Evolutionary conservation across 2,888 invertebrate species (phyloP).

Genomic region (Cataglyphis rosenhaueri): DNA sequence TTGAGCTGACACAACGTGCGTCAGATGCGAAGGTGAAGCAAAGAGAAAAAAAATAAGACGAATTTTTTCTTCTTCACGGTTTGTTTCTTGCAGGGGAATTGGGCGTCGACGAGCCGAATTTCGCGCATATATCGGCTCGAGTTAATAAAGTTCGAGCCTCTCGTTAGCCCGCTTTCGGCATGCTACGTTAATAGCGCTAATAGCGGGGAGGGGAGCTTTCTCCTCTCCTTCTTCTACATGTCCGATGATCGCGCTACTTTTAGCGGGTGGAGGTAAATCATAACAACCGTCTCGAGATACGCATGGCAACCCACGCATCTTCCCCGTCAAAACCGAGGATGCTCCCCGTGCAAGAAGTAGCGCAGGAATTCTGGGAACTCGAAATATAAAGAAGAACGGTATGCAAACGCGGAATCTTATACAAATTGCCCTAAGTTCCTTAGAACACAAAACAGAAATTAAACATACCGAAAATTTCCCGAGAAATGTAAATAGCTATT

Average conservation of each 20-base stretch:
- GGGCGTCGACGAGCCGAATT: conserved; percentile 54
- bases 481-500: background rate
- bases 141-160: conserved; percentile 58
- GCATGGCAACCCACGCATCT: conserved; percentile 4
- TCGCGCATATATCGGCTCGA: conserved; percentile 58
- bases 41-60: conserved; percentile 38
- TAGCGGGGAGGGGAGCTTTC: background rate
- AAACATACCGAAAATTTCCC: background rate
- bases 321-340: background rate
- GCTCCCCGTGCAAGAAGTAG: conserved; percentile 3
- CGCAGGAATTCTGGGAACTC: conserved; percentile 10
- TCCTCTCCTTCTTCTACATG: conserved; percentile 11
- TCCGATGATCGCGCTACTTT: conserved; percentile 28
- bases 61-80: conserved; percentile 2
- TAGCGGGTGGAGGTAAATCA: conserved; percentile 39
- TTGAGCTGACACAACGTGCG: conserved; percentile 62
- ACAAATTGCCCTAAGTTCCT: background rate
- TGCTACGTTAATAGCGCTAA: conserved; percentile 9
- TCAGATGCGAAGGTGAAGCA: conserved; percentile 61
- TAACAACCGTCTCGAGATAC: conserved; percentile 44
- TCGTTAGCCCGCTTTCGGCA: conserved; percentile 40
- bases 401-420: conserved; percentile 7
- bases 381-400: conserved; percentile 12
- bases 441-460: background rate
- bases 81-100: conserved; percentile 50